phyloP scores from a whole-genome alignment of 2,113 vertebrate species.

The Aspiorhynchus laticeps region DNA sequence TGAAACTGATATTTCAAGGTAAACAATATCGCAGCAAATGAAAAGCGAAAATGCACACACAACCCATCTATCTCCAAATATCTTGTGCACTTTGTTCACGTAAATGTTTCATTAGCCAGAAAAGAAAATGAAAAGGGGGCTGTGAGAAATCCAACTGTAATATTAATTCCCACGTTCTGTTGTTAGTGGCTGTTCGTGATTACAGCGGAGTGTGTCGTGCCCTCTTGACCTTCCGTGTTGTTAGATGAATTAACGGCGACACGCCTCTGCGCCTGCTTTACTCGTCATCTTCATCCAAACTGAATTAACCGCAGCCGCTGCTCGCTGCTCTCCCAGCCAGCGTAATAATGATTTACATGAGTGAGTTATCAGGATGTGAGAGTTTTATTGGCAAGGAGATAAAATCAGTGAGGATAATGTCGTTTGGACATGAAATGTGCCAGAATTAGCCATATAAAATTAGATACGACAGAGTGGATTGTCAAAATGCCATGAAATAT shows the following conservation, averaged over 20 bases:
- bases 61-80: constrained; percentile 35
- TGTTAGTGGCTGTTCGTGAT: constrained; percentile 51
- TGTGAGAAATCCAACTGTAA: constrained; percentile 11
- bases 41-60: constrained; percentile 11
- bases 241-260: constrained; percentile 62
- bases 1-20: not conserved
- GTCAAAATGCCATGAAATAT: not conserved
- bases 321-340: not conserved
- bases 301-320: not conserved
- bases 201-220: constrained; percentile 15
- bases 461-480: not conserved
- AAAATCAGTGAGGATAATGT: constrained; percentile 9
- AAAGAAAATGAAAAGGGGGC: constrained; percentile 8
- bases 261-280: constrained; percentile 49
- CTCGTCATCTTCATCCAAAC: constrained; percentile 44
- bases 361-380: constrained; percentile 64
- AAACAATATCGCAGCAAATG: not conserved
- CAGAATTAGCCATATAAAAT: constrained; percentile 4
- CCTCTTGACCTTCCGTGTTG: constrained; percentile 59
- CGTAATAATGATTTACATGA: constrained; percentile 63
- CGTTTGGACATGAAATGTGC: not conserved
- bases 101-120: constrained; percentile 51
- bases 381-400: constrained; percentile 37
- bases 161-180: constrained; percentile 42
- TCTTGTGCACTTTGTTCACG: constrained; percentile 38